Conservation (phyloP, 2,797 vertebrate genomes). For the Crenuchus spilurus region DNA sequence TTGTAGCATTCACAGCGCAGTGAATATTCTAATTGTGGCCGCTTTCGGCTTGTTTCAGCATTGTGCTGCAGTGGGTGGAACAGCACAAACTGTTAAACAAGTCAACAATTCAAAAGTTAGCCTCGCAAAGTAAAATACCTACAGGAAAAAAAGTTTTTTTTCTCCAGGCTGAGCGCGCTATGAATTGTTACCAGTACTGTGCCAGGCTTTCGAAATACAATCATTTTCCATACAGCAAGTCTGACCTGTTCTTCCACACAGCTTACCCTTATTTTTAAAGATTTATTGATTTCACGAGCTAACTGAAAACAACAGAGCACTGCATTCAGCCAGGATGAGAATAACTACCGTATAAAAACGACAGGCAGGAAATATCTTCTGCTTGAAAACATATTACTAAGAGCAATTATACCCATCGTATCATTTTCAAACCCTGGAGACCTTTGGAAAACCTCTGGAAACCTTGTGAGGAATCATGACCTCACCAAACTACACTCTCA, state of each 20-base stretch:
- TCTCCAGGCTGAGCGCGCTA: constrained; percentile 10
- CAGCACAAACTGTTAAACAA: constrained; percentile 41
- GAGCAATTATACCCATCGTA: not conserved
- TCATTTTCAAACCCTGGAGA: constrained; percentile 2
- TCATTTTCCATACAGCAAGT: constrained; percentile 13
- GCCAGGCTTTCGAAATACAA: constrained; percentile 9
- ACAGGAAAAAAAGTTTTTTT: not conserved
- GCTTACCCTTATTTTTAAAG: constrained; percentile 10
- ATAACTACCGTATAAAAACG: constrained; percentile 19
- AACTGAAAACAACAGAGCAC: constrained; percentile 1
- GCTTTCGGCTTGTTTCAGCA: constrained; percentile 54
- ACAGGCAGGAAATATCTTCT: constrained; percentile 7
- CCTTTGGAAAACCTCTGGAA: constrained; percentile 5
- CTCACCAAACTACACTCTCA: constrained; percentile 7
- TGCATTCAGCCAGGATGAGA: not conserved
- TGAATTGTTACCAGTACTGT: not conserved
- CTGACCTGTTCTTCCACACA: constrained; percentile 6
- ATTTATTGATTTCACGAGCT: constrained; percentile 32
- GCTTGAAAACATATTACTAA: not conserved
- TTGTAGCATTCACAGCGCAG: constrained; percentile 64
- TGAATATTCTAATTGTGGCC: constrained; percentile 73
- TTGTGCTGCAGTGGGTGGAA: constrained; percentile 20
- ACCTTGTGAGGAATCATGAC: not conserved
- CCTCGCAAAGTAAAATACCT: constrained; percentile 25
- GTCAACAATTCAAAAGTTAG: constrained; percentile 43